A percentile compares a stretch with the other conserved stretches of the same genome.
phyloP scores from a whole-genome alignment of 2,113 vertebrate species.

The Condylura cristata region DNA sequence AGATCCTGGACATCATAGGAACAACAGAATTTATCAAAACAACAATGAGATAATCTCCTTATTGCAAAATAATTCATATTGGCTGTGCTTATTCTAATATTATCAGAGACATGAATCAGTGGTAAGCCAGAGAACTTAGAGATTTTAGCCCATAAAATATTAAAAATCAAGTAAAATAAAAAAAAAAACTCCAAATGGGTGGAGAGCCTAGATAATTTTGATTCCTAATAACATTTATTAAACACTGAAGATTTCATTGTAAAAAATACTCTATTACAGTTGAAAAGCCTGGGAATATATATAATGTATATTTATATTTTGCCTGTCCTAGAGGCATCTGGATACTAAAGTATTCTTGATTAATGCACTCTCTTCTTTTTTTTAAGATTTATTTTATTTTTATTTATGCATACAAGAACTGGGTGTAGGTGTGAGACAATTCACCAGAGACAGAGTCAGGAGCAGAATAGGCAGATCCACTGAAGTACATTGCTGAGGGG shows the following conservation, averaged over 20 bases:
- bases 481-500: no score
- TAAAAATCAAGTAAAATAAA: neutral
- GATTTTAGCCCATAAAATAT: neutral
- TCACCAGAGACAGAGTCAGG: no score
- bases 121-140: neutral
- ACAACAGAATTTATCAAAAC: neutral
- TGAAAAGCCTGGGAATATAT: constrained; percentile 18
- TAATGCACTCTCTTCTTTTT: no score
- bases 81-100: neutral
- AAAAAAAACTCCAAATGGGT: neutral
- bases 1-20: neutral
- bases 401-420: no score
- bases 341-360: constrained; percentile 56
- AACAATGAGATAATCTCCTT: neutral
- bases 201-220: constrained; percentile 11
- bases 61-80: neutral
- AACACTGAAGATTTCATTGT: neutral
- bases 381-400: no score
- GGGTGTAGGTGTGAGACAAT: no score
- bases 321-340: constrained; percentile 37
- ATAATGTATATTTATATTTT: constrained; percentile 14
- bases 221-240: constrained; percentile 4
- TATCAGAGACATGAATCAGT: neutral
- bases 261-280: constrained; percentile 40
- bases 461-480: no score